These are phyloP conservation scores for Epinotia demarniana DNA, from an alignment of 2,888 invertebrate species.

Conservation along the genomic window DNA sequence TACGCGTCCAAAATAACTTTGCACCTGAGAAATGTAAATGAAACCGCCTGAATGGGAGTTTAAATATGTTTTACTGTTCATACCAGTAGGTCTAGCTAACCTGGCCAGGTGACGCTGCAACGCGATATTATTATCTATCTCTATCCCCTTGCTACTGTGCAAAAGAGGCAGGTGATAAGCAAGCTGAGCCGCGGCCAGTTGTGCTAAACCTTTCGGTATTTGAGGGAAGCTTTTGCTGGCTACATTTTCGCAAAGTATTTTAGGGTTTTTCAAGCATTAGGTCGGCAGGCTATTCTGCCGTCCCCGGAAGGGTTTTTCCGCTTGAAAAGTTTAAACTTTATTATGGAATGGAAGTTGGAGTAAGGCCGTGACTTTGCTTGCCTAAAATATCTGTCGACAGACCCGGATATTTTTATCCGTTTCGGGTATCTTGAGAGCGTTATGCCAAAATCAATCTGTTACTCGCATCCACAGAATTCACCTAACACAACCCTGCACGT, in stretches of 20 bases:
- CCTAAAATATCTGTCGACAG: neutral
- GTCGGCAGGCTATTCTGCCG: neutral
- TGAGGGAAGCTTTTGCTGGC: slow-evolving; percentile 3
- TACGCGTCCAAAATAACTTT: slow-evolving; percentile 10
- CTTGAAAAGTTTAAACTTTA: neutral
- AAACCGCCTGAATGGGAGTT: slow-evolving; percentile 18
- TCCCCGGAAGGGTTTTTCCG: neutral
- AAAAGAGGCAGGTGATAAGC: neutral
- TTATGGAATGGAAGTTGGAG: neutral
- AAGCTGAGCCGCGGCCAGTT: neutral
- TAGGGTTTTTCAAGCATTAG: slow-evolving; percentile 5
- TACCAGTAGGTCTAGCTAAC: slow-evolving; percentile 7
- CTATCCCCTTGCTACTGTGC: neutral
- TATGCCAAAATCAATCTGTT: too few relatives aligned
- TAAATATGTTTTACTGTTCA: slow-evolving; percentile 24
- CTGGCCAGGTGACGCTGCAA: slow-evolving; percentile 7
- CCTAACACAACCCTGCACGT: too few relatives aligned
- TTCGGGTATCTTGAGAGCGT: too few relatives aligned
- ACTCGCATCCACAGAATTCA: too few relatives aligned
- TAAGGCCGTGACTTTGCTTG: neutral
- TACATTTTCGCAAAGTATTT: slow-evolving; percentile 16
- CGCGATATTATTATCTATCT: neutral
- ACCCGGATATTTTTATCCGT: too few relatives aligned
- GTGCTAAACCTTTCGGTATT: slow-evolving; percentile 12
- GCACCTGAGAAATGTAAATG: slow-evolving; percentile 26